Percentiles rank a stretch among this genome's conserved stretches.
These are phyloP conservation scores for Ectropis crepuscularia DNA, from an alignment of 2,888 invertebrate genomes.

Conservation along the genomic window DNA sequence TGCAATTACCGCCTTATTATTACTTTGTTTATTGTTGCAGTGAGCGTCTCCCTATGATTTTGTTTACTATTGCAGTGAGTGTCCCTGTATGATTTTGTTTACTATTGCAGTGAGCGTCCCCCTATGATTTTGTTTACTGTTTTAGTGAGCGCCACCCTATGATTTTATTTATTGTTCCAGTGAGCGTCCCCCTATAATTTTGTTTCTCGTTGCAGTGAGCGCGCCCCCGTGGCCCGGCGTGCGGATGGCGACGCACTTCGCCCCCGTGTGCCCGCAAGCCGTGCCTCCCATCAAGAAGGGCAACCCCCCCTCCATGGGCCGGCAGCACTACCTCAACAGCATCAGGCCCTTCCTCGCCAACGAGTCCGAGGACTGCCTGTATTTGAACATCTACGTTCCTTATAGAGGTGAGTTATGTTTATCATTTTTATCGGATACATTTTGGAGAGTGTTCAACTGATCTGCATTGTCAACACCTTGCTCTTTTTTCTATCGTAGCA, in stretches of 20 bases:
- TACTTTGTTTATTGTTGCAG: constrained; percentile 43
- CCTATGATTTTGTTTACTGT: no score
- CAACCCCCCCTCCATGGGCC: constrained; percentile 86
- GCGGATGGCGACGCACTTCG: constrained; percentile 88
- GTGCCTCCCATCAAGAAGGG: constrained; percentile 88
- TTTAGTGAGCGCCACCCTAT: no score
- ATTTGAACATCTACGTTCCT: constrained; percentile 96
- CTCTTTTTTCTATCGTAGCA: no score
- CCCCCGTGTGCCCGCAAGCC: constrained; percentile 94
- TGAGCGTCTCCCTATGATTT: no score
- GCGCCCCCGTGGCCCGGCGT: constrained; percentile 92
- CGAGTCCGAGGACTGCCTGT: constrained; percentile 95
- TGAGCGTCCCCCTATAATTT: no score
- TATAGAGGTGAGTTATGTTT: constrained; percentile 86
- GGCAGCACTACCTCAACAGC: constrained; percentile 89
- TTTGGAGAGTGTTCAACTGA: no score
- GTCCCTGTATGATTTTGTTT: no score
- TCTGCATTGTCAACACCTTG: no score
- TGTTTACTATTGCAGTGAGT: no score
- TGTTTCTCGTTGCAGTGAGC: constrained; percentile 72
- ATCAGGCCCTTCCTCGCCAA: constrained; percentile 88
- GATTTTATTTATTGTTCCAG: no score
- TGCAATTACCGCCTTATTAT: no score
- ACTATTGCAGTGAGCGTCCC: no score
- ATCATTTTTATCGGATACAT: not conserved